Base-by-base conservation (phyloP, 2,888 invertebrate genomes). In the Neoaliturus tenellus region DNA sequence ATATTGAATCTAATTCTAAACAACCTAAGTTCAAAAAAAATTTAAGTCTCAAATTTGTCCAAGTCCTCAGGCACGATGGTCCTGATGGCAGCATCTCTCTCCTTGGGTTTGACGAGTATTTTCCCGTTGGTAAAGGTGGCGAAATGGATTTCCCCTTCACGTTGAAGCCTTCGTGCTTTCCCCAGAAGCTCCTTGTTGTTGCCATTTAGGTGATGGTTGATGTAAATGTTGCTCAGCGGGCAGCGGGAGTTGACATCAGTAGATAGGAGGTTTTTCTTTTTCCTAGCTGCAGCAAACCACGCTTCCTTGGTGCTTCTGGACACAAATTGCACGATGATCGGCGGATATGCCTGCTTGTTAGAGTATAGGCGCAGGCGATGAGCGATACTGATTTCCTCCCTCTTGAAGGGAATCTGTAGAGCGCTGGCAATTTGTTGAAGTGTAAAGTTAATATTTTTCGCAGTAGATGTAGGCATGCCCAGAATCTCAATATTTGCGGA, bases 301-400 rank as follows among this genome's bases (percentile, higher is more conserved):
- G 17, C 17, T 28, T 25, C 25, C 25, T 17, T 62, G 12, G 17
- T 17, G 17, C 62, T 62, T 17, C 80, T 20, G 28, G 51, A 80
- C 1, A 44, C 51, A 31, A 80, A 80, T 17, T 80, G 80, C 25
- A 14, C 12, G 20, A 51, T 51, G n/a, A 80, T 80, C 48, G 51
- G 80, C 23, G 28, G 25, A n/a, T 23, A 28, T 14, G 28, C 17
- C 44, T 23, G 35, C n/a, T 39, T 48, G 14, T n/a, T 14, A 2
- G 41, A 39, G 28, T 20, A 69, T 25, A 33, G 31, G 10, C 51
- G 80, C 0, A 80, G 80, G 6, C 80, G 51, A 33, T 80, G 80
- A 17, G 80, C 80, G 28, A 80, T 80, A 14, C 41, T 39, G 23
- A 80, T 55, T 20, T 80, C 80, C 14, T 33, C 44, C n/a, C 80